Evolutionary conservation across 2,113 vertebrate genomes (phyloP).

Genomic region (Rhinichthys klamathensis): DNA sequence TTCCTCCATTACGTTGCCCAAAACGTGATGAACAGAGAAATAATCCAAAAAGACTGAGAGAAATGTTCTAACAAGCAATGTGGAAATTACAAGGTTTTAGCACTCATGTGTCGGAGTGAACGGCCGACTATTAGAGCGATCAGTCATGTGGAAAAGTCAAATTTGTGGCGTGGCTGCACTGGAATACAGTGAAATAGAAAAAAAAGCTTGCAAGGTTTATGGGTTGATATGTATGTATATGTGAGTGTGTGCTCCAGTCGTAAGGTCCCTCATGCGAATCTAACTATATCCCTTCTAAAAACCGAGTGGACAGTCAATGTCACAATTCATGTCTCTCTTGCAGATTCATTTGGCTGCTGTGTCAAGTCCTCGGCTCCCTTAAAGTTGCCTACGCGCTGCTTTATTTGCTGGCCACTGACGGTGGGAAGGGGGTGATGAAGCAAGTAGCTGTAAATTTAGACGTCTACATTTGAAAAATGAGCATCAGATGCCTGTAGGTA

Average conservation of each 20-base stretch:
- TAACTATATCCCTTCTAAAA: slow-evolving; percentile 35
- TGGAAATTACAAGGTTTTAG: slow-evolving; percentile 30
- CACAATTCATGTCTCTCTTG: slow-evolving; percentile 37
- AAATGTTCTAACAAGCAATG: slow-evolving; percentile 40
- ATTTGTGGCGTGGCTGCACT: slow-evolving; percentile 46
- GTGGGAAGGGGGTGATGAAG: neutral
- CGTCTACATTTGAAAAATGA: neutral
- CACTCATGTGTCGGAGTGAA: neutral
- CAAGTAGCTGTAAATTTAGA: neutral
- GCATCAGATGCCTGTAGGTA: neutral
- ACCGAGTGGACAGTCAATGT: slow-evolving; percentile 33
- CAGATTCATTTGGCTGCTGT: slow-evolving; percentile 29
- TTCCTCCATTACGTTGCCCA: neutral
- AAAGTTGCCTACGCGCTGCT: slow-evolving; percentile 30
- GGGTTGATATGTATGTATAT: slow-evolving; percentile 17
- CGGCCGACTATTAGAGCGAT: slow-evolving; percentile 19
- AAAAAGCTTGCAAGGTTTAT: slow-evolving; percentile 24
- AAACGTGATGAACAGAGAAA: neutral
- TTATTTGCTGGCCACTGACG: slow-evolving; percentile 12
- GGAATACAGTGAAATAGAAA: slow-evolving; percentile 40
- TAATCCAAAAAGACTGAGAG: neutral
- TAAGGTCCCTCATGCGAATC: slow-evolving; percentile 22
- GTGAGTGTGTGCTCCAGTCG: neutral
- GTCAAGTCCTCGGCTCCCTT: slow-evolving; percentile 18
- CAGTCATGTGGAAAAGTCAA: slow-evolving; percentile 46